Evolutionary conservation across 2,797 vertebrate genomes (phyloP).

Genomic region (Dendrocincla fuliginosa): DNA sequence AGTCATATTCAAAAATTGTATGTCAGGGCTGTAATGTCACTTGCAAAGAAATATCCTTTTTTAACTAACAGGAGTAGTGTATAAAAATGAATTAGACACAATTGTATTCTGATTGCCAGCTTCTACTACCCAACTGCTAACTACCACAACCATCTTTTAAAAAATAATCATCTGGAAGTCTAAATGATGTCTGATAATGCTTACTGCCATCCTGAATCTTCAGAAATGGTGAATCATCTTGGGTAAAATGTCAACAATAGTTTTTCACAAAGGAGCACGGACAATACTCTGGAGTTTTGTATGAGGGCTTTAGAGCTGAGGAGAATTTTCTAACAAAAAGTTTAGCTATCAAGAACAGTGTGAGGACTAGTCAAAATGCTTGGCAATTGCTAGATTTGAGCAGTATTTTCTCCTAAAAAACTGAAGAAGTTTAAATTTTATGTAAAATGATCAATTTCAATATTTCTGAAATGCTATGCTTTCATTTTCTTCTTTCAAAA

Average conservation of each 20-base stretch:
- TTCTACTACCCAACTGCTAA: neutral
- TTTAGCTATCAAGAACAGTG: neutral
- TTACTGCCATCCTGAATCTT: neutral
- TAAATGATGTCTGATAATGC: neutral
- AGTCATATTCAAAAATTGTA: neutral
- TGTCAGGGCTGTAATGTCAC: neutral
- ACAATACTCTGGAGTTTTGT: neutral
- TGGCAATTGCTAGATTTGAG: neutral
- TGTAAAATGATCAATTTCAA: neutral
- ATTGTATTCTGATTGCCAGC: neutral
- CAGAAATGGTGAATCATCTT: neutral
- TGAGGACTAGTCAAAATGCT: neutral
- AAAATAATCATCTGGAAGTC: neutral
- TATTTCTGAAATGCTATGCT: neutral
- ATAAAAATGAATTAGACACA: slow-evolving; percentile 1
- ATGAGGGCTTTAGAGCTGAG: neutral
- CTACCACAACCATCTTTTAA: neutral
- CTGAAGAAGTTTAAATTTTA: neutral
- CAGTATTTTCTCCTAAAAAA: neutral
- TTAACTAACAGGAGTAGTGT: neutral
- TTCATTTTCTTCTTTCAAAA: neutral
- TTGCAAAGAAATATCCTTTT: slow-evolving; percentile 23
- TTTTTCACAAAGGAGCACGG: neutral
- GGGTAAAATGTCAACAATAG: slow-evolving; percentile 3
- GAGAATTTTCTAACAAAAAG: neutral